Percentiles rank a stretch among this genome's conserved stretches.
phyloP scores from a whole-genome alignment of 2,888 invertebrate genomes.

The Callyntrura sp. region DNA sequence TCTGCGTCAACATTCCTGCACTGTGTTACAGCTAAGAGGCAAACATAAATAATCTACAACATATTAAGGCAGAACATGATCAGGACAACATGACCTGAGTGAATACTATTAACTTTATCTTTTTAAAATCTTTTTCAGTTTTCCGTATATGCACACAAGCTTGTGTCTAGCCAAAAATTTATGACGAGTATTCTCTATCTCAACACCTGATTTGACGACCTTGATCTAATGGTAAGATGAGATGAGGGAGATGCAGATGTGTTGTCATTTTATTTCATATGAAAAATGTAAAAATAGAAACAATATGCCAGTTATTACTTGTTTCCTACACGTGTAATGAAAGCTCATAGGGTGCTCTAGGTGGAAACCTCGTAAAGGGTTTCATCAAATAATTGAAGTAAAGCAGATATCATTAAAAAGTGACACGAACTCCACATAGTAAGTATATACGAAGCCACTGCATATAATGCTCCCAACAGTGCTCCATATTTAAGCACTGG shows the following conservation, averaged over 20 bases:
- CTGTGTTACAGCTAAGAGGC: too few species aligned
- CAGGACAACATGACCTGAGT: slow-evolving; percentile 4
- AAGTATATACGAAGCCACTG: too few species aligned
- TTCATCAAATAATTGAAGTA: neutral
- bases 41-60: too few species aligned
- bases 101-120: slow-evolving; percentile 44
- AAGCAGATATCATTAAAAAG: neutral
- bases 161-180: neutral
- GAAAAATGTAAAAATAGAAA: slow-evolving; percentile 35
- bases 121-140: slow-evolving; percentile 17
- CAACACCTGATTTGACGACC: slow-evolving; percentile 37
- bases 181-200: slow-evolving; percentile 26
- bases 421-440: too few species aligned
- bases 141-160: neutral
- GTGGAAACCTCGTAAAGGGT: too few species aligned
- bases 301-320: slow-evolving; percentile 2
- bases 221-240: slow-evolving; percentile 39
- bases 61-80: neutral
- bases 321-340: neutral
- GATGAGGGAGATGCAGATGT: neutral
- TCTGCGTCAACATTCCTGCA: too few species aligned
- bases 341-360: too few species aligned
- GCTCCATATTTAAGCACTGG: neutral
- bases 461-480: neutral
- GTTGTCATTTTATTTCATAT: slow-evolving; percentile 21